Base-by-base conservation (phyloP, 2,113 vertebrate species). In the Parotia lawesii region DNA sequence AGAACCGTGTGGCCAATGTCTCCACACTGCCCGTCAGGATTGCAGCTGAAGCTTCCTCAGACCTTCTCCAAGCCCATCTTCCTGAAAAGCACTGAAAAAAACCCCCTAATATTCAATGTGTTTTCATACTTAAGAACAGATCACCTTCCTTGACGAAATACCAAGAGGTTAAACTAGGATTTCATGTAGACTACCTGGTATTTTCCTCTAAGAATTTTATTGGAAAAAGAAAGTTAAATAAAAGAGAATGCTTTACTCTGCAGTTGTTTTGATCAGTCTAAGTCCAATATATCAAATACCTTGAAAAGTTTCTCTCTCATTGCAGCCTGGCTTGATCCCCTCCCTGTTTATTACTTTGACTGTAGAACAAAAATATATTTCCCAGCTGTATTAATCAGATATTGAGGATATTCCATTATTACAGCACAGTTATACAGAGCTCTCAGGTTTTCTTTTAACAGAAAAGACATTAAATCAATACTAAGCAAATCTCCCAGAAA, bases 381-480 rank as follows among this genome's bases (percentile, higher is more conserved):
- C 75, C 82, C 90, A 69, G 22, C 12, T 85, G 67, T 88, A 85
- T 90, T 82, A 90, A 79, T 92, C 86, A 90, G 37, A 53, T 83
- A 76, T 61, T 37, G 54, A 24, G 15, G 31, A 57, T 91, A 83
- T 61, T 73, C 50, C n/a, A 33, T 85, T 83, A 65, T 50, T 70
- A 57, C 12, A 65, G 47, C 60, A 73, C 50, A 88, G 24, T 44
- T 77, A 45, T 8, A 33, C 27, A 53, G 50, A 28, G n/a, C 71
- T 64, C 35, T 65, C 53, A 31, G 28, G 12, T 25, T 90, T 92
- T 78, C 51, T 87, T 89, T 54, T 37, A 83, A 44, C 16, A 90
- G 72, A 75, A 74, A 45, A 70, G 53, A 90, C 78, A 33, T 44
- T 57, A 88, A 86, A 93, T 92, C 92, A 92, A 94, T 92, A 81